A percentile compares a stretch with the other conserved stretches of the same genome.
phyloP scores from a whole-genome alignment of 30 jellyfish, hydroid and myxozoan species.

The Cassiopea xamachana region DNA sequence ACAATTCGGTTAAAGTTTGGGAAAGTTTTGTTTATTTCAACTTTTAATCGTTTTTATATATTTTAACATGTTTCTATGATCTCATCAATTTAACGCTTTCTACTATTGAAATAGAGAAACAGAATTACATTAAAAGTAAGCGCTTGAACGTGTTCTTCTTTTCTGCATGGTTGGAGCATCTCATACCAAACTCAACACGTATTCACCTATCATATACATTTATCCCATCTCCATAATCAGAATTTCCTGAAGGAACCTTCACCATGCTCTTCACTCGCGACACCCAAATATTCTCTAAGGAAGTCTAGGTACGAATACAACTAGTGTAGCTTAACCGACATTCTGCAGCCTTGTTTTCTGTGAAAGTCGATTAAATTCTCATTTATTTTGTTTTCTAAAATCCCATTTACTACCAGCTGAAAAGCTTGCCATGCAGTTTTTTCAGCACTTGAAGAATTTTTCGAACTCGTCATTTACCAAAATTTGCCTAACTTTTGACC shows the following conservation, averaged over 20 bases:
- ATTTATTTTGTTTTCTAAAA: background rate
- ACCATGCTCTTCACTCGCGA: constrained; percentile 25
- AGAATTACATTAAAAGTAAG: background rate
- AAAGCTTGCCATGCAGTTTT: constrained; percentile 15
- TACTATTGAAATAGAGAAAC: background rate
- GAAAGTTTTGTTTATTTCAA: background rate
- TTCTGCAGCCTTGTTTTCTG: constrained; percentile 8
- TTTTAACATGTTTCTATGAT: background rate
- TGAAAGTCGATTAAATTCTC: background rate
- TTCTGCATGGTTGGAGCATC: background rate
- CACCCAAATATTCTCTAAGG: constrained; percentile 16
- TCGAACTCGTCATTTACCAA: background rate
- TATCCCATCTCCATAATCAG: constrained; percentile 23
- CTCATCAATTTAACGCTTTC: background rate
- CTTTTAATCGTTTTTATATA: background rate
- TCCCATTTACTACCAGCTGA: background rate
- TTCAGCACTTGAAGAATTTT: background rate
- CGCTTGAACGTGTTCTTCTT: background rate
- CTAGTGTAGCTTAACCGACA: constrained; percentile 8
- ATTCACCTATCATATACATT: constrained; percentile 15
- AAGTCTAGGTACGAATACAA: constrained; percentile 7
- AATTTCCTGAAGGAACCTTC: constrained; percentile 12
- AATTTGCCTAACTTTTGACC: background rate
- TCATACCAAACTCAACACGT: background rate
- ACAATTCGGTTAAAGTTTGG: no score